Conservation (phyloP, 2,113 vertebrate genomes). For the Hyla sarda region DNA sequence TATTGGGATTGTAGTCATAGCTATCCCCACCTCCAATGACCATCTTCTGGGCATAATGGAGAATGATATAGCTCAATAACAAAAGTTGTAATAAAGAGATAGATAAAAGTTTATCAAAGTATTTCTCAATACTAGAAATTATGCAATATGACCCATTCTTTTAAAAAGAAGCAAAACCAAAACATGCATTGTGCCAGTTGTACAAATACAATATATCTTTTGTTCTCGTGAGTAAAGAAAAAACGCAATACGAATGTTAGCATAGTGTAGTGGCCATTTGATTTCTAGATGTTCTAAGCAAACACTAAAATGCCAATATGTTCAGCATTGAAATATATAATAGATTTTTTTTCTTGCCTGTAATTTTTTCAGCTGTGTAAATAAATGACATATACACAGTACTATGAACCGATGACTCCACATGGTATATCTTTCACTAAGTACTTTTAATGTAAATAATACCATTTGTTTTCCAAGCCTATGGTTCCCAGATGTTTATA, state of each 20-base stretch:
- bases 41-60: not conserved
- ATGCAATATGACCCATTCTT: not conserved
- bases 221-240: not conserved
- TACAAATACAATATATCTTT: not conserved
- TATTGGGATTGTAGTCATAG: not conserved
- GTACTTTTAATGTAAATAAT: slow-evolving; percentile 36
- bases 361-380: slow-evolving; percentile 20
- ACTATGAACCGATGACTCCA: slow-evolving; percentile 1
- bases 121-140: not conserved
- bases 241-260: not conserved
- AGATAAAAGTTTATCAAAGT: not conserved
- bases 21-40: not conserved
- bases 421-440: slow-evolving; percentile 16
- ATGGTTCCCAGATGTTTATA: slow-evolving; percentile 29
- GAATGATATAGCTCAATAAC: not conserved
- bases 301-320: not conserved
- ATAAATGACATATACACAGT: slow-evolving; percentile 22
- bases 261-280: not conserved
- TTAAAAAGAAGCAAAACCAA: not conserved
- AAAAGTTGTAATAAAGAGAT: not conserved
- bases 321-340: not conserved
- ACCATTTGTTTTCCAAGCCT: slow-evolving; percentile 18
- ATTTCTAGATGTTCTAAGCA: not conserved
- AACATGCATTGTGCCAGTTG: not conserved
- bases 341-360: slow-evolving; percentile 6